Conservation (phyloP, 2,113 vertebrate genomes). For the Ivindomyrus marchei region DNA sequence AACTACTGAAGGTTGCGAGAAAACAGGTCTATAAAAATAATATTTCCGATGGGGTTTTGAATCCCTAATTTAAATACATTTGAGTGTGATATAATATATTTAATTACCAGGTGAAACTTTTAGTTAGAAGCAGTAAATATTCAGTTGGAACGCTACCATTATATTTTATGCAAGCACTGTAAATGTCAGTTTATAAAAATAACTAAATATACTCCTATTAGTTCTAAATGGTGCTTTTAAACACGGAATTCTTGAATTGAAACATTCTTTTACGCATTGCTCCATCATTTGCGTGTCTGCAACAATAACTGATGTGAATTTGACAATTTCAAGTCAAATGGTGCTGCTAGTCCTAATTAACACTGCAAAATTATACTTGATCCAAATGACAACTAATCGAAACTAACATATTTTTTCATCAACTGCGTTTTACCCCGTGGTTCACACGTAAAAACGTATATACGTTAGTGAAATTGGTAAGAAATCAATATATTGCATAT, state of each 20-base stretch:
- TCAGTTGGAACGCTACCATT: conserved; percentile 28
- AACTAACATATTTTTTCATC: not conserved
- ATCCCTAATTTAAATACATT: conserved; percentile 51
- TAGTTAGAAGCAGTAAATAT: conserved; percentile 43
- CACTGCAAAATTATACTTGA: not conserved
- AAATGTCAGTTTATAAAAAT: not conserved
- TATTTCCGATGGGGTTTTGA: conserved; percentile 53
- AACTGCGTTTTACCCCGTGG: not conserved
- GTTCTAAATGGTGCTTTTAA: not conserved
- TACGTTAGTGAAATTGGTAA: not conserved
- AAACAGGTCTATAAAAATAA: conserved; percentile 35
- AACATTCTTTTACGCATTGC: not conserved
- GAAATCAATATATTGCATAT: not conserved
- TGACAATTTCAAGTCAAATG: not conserved
- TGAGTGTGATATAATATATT: conserved; percentile 46
- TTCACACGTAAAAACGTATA: not conserved
- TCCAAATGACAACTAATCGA: not conserved
- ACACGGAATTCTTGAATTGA: not conserved
- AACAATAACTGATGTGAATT: not conserved
- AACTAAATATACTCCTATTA: not conserved
- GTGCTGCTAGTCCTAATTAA: not conserved
- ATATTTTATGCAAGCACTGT: not conserved
- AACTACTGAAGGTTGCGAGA: conserved; percentile 30
- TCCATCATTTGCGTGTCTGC: not conserved
- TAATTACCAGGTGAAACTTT: conserved; percentile 49